Percentiles rank a stretch among this genome's conserved stretches.
These are phyloP conservation scores for Leptobrachium leishanense DNA, from an alignment of 2,113 vertebrate genomes.

Conservation along the genomic window DNA sequence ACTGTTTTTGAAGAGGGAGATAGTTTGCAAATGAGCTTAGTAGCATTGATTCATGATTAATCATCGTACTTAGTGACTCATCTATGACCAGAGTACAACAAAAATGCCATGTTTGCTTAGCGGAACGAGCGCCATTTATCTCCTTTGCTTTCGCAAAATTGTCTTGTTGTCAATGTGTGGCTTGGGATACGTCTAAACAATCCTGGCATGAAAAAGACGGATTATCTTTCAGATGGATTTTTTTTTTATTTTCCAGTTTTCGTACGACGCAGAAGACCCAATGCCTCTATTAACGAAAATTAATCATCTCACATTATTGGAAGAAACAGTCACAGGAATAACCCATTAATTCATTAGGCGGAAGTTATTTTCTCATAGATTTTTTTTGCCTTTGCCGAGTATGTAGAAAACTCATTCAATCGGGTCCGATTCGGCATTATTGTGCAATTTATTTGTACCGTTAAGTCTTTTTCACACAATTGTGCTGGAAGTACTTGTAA, in stretches of 20 bases:
- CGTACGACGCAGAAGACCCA: conserved; percentile 31
- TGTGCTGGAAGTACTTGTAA: no score
- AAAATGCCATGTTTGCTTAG: conserved; percentile 71
- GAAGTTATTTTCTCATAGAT: no score
- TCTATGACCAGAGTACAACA: conserved; percentile 66
- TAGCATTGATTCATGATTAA: conserved; percentile 76
- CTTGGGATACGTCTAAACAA: conserved; percentile 53
- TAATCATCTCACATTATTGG: conserved; percentile 45
- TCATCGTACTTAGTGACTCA: conserved; percentile 73
- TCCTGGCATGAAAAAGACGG: conserved; percentile 48
- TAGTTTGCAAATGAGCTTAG: conserved; percentile 70
- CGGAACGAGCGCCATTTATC: conserved; percentile 69
- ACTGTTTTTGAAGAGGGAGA: conserved; percentile 62
- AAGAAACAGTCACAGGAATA: conserved; percentile 17
- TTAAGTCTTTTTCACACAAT: no score
- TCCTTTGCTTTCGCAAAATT: conserved; percentile 64
- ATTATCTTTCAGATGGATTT: conserved; percentile 39
- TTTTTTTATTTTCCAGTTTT: conserved; percentile 49
- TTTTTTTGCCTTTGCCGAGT: no score
- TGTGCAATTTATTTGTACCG: no score
- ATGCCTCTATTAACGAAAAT: conserved; percentile 42
- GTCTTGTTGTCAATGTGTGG: conserved; percentile 62
- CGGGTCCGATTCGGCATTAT: no score
- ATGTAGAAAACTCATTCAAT: no score
- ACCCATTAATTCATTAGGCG: neutral